Percentiles rank a stretch among this genome's conserved stretches.
These are phyloP conservation scores for Linyphia triangularis DNA, from an alignment of 2,888 invertebrate genomes.

Conservation along the genomic window DNA sequence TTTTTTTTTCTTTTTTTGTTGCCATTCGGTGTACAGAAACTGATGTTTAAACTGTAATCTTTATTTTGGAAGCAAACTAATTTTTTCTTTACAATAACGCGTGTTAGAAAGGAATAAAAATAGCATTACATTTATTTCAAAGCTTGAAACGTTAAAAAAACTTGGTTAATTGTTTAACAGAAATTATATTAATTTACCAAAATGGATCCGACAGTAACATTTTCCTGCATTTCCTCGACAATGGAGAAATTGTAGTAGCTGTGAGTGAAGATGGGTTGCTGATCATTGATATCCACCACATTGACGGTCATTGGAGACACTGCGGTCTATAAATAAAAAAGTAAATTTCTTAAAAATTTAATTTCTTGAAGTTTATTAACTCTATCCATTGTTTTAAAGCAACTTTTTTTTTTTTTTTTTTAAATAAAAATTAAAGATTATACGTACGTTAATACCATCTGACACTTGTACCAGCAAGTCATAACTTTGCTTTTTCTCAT, in stretches of 20 bases:
- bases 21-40: no score
- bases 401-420: background rate
- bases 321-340: constrained; percentile 74
- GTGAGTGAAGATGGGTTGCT: constrained; percentile 77
- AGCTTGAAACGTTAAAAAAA: no score
- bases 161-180: no score
- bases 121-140: no score
- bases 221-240: constrained; percentile 77
- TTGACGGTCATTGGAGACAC: constrained; percentile 77
- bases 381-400: background rate
- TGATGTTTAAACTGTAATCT: no score
- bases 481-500: constrained; percentile 77
- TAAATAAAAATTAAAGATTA: background rate
- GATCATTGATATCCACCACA: constrained; percentile 77
- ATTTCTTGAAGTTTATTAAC: background rate
- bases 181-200: constrained; percentile 47
- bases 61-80: no score
- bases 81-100: no score
- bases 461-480: constrained; percentile 77
- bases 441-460: constrained; percentile 77
- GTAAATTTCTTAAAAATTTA: background rate
- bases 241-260: constrained; percentile 77
- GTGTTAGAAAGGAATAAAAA: no score
- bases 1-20: no score
- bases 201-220: constrained; percentile 76